Evolutionary conservation across 2,888 invertebrate species (phyloP), one percentile per base, ranked within the genome.

Genomic region (Eristalinus aeneus): DNA sequence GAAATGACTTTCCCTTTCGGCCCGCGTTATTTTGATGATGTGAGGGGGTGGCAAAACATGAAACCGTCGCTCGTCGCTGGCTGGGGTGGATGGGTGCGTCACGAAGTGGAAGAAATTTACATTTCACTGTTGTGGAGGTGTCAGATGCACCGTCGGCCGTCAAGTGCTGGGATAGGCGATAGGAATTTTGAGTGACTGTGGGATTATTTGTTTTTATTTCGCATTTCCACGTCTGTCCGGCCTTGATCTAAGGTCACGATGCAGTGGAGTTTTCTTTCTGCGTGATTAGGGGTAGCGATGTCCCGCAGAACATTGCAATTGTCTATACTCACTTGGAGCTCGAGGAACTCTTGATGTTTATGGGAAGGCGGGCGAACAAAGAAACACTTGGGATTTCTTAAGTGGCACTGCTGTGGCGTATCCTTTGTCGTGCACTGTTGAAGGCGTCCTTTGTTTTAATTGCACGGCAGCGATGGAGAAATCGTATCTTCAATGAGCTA

Each of bases 191-290:
- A 27, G 67, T 31, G 71, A 39, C 16, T n/a, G 39, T n/a, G 61
- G 82, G 82, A 77, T 86, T 86, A 86, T 86, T 82, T 86, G 72
- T 61, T 82, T 85, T 86, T 86, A 77, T 78, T 82, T 74, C 61
- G 58, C 68, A 78, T 81, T 80, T 86, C 82, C 65, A 82, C 63
- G 86, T 86, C 86, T 86, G 86, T 86, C 86, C 86, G 81, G 75
- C 81, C 68, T 77, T 77, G 82, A 71, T 82, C 77, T 74, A 84
- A 86, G 86, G 81, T 86, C 86, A 82, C 63, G 63, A 31, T 60
- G 69, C 53, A 60, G n/a, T 63, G 72, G 72, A 72, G 80, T 73
- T 67, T 16, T 63, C 36, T 82, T 67, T 72, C 71, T 9, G 61
- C 71, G 72, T 60, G 80, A 85, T 85, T 85, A 85, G 54, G 53